Conservation (phyloP, 2,113 vertebrate species). For the Xenopus laevis region DNA sequence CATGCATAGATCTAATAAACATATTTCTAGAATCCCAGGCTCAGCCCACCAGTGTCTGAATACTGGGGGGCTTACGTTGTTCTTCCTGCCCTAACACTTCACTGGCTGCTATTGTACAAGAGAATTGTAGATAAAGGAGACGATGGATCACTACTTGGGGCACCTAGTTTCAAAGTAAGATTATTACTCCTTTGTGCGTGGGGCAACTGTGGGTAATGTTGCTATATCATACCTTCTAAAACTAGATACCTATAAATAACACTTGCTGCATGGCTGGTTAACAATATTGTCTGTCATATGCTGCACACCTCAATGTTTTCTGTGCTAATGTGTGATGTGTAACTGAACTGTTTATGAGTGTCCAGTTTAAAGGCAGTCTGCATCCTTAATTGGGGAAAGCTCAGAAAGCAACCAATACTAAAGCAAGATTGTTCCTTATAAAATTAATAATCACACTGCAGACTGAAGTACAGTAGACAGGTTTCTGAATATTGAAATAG, state of each 20-base stretch:
- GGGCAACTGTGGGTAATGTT: background rate
- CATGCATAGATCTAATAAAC: constrained; percentile 23
- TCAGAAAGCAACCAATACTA: too few relatives aligned
- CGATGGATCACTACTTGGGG: constrained; percentile 8
- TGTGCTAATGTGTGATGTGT: too few relatives aligned
- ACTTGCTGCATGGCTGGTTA: background rate
- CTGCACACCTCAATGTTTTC: too few relatives aligned
- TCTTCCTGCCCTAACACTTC: background rate
- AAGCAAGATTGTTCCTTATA: too few relatives aligned
- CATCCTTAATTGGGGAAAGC: too few relatives aligned
- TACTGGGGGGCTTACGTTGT: constrained; percentile 5
- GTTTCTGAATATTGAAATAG: too few relatives aligned
- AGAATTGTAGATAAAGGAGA: constrained; percentile 27
- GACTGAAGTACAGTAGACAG: too few relatives aligned
- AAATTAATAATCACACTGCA: too few relatives aligned
- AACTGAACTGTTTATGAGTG: too few relatives aligned
- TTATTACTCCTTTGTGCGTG: constrained; percentile 1
- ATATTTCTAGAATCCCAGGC: background rate
- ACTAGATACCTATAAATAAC: background rate
- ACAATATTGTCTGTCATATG: too few relatives aligned
- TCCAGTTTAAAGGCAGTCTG: too few relatives aligned
- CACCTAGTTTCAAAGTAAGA: constrained; percentile 30
- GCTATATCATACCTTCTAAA: background rate
- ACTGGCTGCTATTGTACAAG: background rate
- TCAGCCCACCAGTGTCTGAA: constrained; percentile 34